These are phyloP conservation scores for Macquaria ambigua DNA, from an alignment of 2,113 vertebrate species.

Conservation along the genomic window DNA sequence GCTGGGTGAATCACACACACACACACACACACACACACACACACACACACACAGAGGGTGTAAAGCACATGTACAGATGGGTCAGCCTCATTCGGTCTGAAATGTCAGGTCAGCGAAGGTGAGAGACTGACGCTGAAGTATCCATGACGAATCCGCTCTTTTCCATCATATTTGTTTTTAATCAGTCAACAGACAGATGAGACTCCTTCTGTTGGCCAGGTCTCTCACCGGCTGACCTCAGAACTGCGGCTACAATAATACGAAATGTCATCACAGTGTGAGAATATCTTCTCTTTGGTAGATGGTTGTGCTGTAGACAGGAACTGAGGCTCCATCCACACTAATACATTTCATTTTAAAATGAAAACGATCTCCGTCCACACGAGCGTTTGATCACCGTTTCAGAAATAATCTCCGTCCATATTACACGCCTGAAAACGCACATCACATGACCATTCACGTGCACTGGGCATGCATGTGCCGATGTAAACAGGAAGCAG, in stretches of 20 bases:
- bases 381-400: too few species aligned
- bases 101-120: conserved; percentile 59
- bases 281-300: not conserved
- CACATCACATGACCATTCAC: too few species aligned
- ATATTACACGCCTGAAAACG: too few species aligned
- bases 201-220: not conserved
- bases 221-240: not conserved
- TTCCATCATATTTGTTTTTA: conserved; percentile 33
- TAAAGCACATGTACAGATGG: not conserved
- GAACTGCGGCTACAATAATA: not conserved
- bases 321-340: too few species aligned
- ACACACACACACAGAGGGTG: not conserved
- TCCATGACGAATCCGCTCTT: conserved; percentile 20
- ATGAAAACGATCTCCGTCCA: too few species aligned
- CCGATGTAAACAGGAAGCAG: too few species aligned
- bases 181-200: conserved; percentile 1
- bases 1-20: not conserved
- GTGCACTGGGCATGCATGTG: too few species aligned
- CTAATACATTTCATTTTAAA: too few species aligned
- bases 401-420: too few species aligned
- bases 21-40: not conserved
- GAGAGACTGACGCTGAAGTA: conserved; percentile 9
- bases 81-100: conserved; percentile 44
- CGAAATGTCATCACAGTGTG: not conserved
- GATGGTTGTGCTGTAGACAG: not conserved